These are phyloP conservation scores for Diadegma fenestrale DNA, from an alignment of 2,888 invertebrate genomes.

Conservation along the genomic window DNA sequence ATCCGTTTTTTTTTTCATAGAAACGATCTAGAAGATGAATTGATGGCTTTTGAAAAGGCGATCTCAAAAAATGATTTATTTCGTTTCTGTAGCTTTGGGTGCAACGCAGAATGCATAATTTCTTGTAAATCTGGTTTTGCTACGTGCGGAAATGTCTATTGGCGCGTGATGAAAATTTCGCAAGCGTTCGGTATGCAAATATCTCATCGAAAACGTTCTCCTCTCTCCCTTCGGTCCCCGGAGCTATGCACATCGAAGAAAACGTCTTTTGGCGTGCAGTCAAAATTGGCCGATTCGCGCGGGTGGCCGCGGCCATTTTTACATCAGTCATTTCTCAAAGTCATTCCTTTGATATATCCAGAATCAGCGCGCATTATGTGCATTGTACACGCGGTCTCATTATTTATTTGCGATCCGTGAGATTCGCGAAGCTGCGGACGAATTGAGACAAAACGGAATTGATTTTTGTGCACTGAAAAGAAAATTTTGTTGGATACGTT, in stretches of 20 bases:
- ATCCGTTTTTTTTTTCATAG: background rate
- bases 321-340: constrained; percentile 62
- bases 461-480: background rate
- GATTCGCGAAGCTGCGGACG: background rate
- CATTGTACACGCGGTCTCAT: background rate
- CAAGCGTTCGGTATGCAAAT: constrained; percentile 55
- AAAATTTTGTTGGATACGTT: no score
- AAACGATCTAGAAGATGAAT: background rate
- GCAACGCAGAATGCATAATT: constrained; percentile 1
- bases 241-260: constrained; percentile 4
- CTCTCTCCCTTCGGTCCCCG: constrained; percentile 20
- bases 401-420: constrained; percentile 30
- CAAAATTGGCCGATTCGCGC: constrained; percentile 55
- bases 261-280: constrained; percentile 53
- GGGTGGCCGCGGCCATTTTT: constrained; percentile 58
- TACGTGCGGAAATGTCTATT: constrained; percentile 36
- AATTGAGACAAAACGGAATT: background rate
- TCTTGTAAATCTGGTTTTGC: constrained; percentile 42
- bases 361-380: background rate
- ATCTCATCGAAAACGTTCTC: constrained; percentile 63
- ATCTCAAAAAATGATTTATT: background rate
- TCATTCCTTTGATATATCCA: constrained; percentile 36
- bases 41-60: background rate
- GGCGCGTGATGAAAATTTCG: constrained; percentile 58
- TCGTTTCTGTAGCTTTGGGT: background rate